Evolutionary conservation across 2,797 vertebrate genomes (phyloP), one percentile per base, ranked within the genome.

Genomic region (Siniperca undulata): DNA sequence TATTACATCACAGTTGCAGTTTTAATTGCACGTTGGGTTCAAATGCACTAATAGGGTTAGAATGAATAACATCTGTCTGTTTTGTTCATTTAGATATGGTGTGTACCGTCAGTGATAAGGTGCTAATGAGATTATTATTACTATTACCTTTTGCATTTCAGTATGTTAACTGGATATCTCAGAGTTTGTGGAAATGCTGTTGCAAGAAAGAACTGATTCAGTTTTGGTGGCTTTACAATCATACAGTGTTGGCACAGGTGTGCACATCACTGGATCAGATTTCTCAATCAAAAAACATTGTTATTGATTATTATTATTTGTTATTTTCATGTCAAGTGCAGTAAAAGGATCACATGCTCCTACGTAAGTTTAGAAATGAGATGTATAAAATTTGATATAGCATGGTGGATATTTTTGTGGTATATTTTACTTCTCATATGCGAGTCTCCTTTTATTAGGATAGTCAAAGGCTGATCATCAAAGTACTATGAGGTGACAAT

Each of bases 21-120:
- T 77, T 74, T 71, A 84, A 82, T 79, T 73, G 50, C 53, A 48
- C 40, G 59, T 44, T 22, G 1, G 27, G 44, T 67, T 86, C 56
- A 82, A 83, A 73, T 2, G n/a, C 72, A 77, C 36, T 74, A 76
- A 83, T 50, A 4, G 36, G 62, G 67, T 77, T 64, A 40, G 65
- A 68, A 79, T 70, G 50, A 55, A 70, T 36, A 71, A 52, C 19
- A 77, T 77, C 24, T 20, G 40, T n/a, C 24, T 52, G 14, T 60
- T 82, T 67, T 62, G 52, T 70, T 77, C 14, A 44, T 74, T 62
- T 62, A 38, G 70, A 78, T 44, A n/a, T 44, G 59, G 65, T 65
- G 42, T 65, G 67, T 55, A 50, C 20, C 53, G 13, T 67, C 42
- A 56, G 48, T 52, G 61, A 48, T 42, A 5, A 53, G 38, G 13